Evolutionary conservation across 2,888 invertebrate species (phyloP).

Genomic region (Notodonta ziczac): DNA sequence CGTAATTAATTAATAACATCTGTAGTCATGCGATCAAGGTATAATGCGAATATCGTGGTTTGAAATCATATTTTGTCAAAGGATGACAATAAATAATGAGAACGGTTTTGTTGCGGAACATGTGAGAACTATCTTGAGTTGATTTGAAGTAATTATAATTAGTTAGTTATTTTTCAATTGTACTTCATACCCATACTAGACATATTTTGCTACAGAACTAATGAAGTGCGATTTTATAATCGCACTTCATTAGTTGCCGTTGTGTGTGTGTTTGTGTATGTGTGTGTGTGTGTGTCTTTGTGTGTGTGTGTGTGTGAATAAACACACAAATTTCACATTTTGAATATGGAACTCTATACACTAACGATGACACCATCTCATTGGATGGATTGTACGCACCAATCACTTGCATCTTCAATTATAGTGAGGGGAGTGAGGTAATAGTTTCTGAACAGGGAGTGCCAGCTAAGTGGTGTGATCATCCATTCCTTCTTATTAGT

Average conservation of each 20-base stretch:
- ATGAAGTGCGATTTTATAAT: no score
- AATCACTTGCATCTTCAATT: not conserved
- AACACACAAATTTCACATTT: no score
- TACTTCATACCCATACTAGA: no score
- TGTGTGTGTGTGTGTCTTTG: no score
- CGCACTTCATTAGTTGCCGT: no score
- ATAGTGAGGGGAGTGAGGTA: not conserved
- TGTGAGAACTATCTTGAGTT: not conserved
- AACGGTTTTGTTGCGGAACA: not conserved
- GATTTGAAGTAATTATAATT: not conserved
- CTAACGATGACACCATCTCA: no score
- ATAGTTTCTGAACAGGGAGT: not conserved
- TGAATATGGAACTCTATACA: no score
- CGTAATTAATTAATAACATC: slow-evolving; percentile 31
- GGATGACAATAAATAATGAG: not conserved
- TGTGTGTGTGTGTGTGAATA: no score
- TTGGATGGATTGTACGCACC: no score
- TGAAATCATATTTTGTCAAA: not conserved
- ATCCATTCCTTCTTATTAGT: not conserved
- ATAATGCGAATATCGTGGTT: slow-evolving; percentile 18
- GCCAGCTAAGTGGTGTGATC: not conserved
- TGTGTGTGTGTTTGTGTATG: no score
- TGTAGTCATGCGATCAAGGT: slow-evolving; percentile 23
- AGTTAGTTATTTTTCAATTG: not conserved
- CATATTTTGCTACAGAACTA: no score